Evolutionary conservation across 30 jellyfish, hydroid and myxozoan genomes (phyloP).

Genomic region (Turritopsis rubra): DNA sequence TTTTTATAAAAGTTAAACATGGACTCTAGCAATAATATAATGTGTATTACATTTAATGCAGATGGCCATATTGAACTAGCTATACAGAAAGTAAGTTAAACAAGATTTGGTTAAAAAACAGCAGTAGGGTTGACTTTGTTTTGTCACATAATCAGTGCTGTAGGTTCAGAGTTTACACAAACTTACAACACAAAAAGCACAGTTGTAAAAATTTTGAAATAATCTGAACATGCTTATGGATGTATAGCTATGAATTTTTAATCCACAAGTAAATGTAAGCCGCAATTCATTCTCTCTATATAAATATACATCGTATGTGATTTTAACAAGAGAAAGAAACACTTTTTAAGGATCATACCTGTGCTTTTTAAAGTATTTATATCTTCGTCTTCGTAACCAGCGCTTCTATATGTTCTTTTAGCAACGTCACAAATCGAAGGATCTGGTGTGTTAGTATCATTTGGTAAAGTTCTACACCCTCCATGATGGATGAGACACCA

Average conservation of each 20-base stretch:
- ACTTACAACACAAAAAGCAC: neutral
- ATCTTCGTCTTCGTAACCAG: constrained; percentile 5
- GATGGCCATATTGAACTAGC: no score
- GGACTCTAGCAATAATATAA: no score
- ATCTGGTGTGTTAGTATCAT: neutral
- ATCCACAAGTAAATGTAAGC: no score
- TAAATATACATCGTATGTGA: no score
- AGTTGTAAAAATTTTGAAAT: neutral
- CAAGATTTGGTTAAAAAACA: neutral
- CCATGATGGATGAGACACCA: neutral
- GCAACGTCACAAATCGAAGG: neutral
- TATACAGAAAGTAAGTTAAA: neutral
- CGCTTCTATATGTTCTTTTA: constrained; percentile 7
- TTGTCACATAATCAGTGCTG: neutral
- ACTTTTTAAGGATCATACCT: neutral
- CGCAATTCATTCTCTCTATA: no score
- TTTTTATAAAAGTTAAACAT: no score
- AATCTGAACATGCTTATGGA: neutral
- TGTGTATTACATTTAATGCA: no score
- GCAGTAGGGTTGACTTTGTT: neutral
- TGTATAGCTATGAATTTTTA: neutral
- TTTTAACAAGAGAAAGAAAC: no score
- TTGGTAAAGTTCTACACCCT: neutral
- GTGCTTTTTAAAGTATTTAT: constrained; percentile 3
- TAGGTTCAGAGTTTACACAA: neutral